A percentile compares a stretch with the other conserved stretches of the same genome.
Evolutionary conservation across 2,113 vertebrate species (phyloP).

Genomic region (human (Homo sapiens)): DNA sequence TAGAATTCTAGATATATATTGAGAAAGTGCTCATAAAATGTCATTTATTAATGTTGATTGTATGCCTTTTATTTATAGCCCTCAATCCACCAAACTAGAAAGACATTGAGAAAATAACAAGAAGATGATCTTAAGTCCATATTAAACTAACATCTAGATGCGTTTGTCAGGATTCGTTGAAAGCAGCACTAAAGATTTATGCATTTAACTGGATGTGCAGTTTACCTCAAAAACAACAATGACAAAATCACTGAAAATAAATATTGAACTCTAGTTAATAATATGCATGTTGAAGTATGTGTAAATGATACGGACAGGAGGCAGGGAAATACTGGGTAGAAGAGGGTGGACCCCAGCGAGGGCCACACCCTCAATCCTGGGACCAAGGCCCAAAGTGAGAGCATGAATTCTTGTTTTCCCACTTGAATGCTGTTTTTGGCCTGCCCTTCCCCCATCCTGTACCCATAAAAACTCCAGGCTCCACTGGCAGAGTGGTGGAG

Average conservation of each 20-base stretch:
- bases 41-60: neutral
- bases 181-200: neutral
- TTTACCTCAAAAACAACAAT: neutral
- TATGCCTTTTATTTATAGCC: neutral
- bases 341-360: too few species aligned
- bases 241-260: neutral
- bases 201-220: neutral
- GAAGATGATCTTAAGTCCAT: neutral
- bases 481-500: too few species aligned
- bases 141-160: neutral
- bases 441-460: too few species aligned
- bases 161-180: slow-evolving; percentile 8
- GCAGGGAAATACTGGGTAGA: too few species aligned
- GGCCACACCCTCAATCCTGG: too few species aligned
- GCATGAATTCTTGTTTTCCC: too few species aligned
- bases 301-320: neutral
- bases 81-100: neutral
- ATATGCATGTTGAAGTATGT: neutral
- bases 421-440: too few species aligned
- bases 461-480: too few species aligned
- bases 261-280: neutral
- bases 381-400: too few species aligned
- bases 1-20: neutral
- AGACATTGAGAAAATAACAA: neutral
- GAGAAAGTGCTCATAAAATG: neutral